These are phyloP conservation scores for Phania funesta DNA, from an alignment of 2,888 invertebrate genomes.

Conservation along the genomic window DNA sequence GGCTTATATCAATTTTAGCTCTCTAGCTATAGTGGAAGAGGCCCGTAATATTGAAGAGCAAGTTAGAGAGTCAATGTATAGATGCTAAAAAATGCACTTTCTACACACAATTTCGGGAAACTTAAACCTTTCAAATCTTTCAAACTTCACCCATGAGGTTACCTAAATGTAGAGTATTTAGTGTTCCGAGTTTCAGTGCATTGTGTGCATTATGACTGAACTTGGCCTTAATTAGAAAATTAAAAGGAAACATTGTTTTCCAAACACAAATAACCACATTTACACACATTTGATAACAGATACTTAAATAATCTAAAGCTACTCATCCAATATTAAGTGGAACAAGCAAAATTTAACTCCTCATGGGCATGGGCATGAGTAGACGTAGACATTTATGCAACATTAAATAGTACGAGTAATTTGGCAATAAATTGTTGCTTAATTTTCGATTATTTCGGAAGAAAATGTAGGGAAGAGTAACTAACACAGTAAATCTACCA, in stretches of 20 bases:
- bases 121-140: too few species aligned
- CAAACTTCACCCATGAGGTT: too few species aligned
- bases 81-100: too few species aligned
- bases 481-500: not conserved
- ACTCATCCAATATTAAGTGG: not conserved
- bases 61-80: too few species aligned
- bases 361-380: not conserved
- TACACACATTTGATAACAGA: not conserved
- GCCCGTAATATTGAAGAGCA: too few species aligned
- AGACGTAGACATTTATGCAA: not conserved
- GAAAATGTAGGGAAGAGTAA: not conserved
- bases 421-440: conserved; percentile 63
- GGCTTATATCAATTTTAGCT: too few species aligned
- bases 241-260: conserved; percentile 13
- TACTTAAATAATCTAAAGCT: conserved; percentile 29
- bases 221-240: too few species aligned
- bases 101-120: too few species aligned
- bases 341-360: not conserved
- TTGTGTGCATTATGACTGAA: too few species aligned
- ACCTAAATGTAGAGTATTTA: too few species aligned
- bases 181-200: too few species aligned
- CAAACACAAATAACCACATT: not conserved
- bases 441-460: conserved; percentile 57
- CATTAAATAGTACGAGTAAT: conserved; percentile 11
- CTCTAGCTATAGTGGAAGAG: too few species aligned